Conservation (phyloP, 2,113 vertebrate genomes). For the Oceanites oceanicus region DNA sequence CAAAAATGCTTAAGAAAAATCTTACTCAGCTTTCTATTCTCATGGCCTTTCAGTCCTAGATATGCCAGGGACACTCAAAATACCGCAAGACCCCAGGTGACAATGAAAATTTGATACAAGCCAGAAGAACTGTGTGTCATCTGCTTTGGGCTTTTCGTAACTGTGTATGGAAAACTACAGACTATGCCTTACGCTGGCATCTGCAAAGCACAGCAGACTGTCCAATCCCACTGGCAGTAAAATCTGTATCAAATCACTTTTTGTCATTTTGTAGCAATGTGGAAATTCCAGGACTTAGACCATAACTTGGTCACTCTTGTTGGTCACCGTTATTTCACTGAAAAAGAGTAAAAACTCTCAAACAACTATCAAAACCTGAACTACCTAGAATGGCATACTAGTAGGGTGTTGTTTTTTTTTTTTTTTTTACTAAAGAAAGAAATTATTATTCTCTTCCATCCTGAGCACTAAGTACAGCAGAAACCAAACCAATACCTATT, state of each 20-base stretch:
- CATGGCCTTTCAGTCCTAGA: background rate
- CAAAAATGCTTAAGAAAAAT: background rate
- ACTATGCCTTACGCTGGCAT: background rate
- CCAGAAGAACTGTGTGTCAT: background rate
- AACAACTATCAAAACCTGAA: background rate
- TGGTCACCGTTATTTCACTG: background rate
- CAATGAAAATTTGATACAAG: background rate
- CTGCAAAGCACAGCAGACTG: background rate
- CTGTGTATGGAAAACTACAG: background rate
- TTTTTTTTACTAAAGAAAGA: background rate
- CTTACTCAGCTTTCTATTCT: background rate
- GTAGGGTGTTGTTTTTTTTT: background rate
- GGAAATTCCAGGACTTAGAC: background rate
- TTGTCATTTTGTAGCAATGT: background rate
- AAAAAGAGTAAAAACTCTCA: background rate
- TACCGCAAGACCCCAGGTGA: background rate
- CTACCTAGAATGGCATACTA: background rate
- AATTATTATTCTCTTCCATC: background rate
- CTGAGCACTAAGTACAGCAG: background rate
- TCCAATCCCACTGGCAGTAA: background rate
- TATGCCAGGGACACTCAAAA: background rate
- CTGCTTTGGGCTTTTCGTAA: background rate
- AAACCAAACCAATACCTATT: background rate
- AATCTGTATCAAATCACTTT: background rate
- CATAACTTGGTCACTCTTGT: background rate